Percentiles rank a stretch among this genome's conserved stretches.
These are phyloP conservation scores for Pollenia griseotomentosa DNA, from an alignment of 2,888 invertebrate species.

Conservation along the genomic window DNA sequence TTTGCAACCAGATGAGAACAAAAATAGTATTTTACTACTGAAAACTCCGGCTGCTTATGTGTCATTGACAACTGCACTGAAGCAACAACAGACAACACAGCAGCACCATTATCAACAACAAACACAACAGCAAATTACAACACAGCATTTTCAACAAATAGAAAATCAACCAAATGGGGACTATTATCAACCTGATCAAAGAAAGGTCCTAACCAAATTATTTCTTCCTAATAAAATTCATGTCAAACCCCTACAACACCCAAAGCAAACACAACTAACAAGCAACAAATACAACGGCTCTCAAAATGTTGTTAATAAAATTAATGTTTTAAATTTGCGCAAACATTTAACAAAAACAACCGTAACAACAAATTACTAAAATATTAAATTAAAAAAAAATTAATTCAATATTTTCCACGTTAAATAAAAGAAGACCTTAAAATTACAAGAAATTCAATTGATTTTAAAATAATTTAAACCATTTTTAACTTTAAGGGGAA, in stretches of 20 bases:
- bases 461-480: no score
- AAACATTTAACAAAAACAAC: constrained; percentile 42
- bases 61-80: constrained; percentile 18
- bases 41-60: constrained; percentile 38
- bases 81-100: constrained; percentile 24
- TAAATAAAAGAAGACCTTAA: neutral
- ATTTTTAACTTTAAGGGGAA: no score
- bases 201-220: constrained; percentile 60
- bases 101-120: constrained; percentile 16
- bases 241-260: constrained; percentile 40
- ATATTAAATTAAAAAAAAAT: neutral
- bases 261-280: constrained; percentile 44
- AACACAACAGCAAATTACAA: constrained; percentile 7
- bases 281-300: constrained; percentile 13
- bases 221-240: constrained; percentile 61
- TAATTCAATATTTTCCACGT: neutral
- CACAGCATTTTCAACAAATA: constrained; percentile 14
- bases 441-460: no score
- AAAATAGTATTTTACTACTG: constrained; percentile 46
- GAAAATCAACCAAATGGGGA: constrained; percentile 36
- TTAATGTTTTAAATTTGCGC: constrained; percentile 48
- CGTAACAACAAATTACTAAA: constrained; percentile 36
- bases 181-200: constrained; percentile 55
- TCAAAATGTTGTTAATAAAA: constrained; percentile 36
- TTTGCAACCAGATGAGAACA: constrained; percentile 57